Conservation (phyloP, 2,888 invertebrate species). For the Platypus cylindrus region DNA sequence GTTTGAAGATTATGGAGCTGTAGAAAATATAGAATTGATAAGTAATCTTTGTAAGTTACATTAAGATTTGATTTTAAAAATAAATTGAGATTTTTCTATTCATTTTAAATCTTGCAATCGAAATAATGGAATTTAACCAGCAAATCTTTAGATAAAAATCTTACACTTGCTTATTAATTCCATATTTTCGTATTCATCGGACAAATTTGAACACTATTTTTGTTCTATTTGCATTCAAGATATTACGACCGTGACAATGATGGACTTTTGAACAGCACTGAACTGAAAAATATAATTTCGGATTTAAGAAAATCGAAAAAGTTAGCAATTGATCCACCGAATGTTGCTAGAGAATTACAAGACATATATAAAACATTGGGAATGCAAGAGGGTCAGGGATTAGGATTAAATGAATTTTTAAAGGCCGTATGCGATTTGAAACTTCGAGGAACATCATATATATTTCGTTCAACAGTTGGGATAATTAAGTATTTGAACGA, state of each 20-base stretch:
- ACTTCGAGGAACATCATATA: constrained; percentile 52
- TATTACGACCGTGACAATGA: constrained; percentile 46
- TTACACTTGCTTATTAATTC: too few relatives aligned
- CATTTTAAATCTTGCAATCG: too few relatives aligned
- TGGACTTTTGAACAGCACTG: constrained; percentile 40
- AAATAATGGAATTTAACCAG: too few relatives aligned
- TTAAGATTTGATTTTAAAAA: too few relatives aligned
- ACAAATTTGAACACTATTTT: too few relatives aligned
- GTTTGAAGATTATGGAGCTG: constrained; percentile 2
- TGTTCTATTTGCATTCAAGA: constrained; percentile 36
- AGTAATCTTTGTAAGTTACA: too few relatives aligned
- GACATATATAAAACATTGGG: constrained; percentile 26
- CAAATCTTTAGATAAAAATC: too few relatives aligned
- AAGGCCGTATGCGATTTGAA: constrained; percentile 50
- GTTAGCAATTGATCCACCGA: constrained; percentile 39
- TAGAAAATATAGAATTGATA: too few relatives aligned
- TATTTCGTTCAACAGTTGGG: constrained; percentile 46
- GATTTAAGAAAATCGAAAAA: constrained; percentile 43
- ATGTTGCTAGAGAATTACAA: constrained; percentile 42
- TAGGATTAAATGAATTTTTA: constrained; percentile 40
- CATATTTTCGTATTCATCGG: too few relatives aligned
- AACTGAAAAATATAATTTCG: constrained; percentile 46
- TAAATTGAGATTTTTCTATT: too few relatives aligned
- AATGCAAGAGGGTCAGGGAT: constrained; percentile 26
- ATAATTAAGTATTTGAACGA: constrained; percentile 25